Evolutionary conservation across 2,113 vertebrate genomes (phyloP).

Genomic region (Merops nubicus): DNA sequence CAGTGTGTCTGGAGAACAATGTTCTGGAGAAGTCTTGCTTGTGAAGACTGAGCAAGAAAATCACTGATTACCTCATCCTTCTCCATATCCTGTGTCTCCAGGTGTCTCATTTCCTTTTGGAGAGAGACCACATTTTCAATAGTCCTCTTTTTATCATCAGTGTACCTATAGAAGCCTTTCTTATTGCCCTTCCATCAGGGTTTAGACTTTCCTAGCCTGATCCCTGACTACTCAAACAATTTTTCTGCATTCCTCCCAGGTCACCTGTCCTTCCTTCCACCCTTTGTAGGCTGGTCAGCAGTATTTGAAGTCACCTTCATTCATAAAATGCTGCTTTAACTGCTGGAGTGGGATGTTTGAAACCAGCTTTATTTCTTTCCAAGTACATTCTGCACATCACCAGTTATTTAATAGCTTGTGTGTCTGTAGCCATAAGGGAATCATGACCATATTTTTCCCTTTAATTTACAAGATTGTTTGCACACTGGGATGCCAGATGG

Average conservation of each 20-base stretch:
- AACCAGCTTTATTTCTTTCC: neutral
- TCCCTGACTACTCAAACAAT: neutral
- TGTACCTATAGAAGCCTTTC: neutral
- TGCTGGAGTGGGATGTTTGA: neutral
- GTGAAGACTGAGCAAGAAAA: neutral
- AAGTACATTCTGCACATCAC: constrained; percentile 1
- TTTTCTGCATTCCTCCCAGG: neutral
- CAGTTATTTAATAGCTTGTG: constrained; percentile 31
- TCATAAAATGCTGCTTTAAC: neutral
- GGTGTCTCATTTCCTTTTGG: neutral
- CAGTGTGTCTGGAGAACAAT: no score
- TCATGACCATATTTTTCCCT: constrained; percentile 67
- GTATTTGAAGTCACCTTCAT: neutral
- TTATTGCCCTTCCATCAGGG: neutral
- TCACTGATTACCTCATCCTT: neutral
- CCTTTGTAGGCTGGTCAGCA: neutral
- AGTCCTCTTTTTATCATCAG: neutral
- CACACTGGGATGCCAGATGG: constrained; percentile 77
- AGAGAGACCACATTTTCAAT: neutral
- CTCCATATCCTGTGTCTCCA: neutral
- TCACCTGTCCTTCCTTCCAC: neutral
- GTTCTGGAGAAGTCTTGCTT: no score
- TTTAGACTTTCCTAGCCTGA: neutral
- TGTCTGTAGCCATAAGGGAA: constrained; percentile 63
- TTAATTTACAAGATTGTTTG: constrained; percentile 77